Percentiles rank a stretch among this genome's conserved stretches.
Evolutionary conservation across 2,113 vertebrate genomes (phyloP).

Genomic region (Beaufortia kweichowensis): DNA sequence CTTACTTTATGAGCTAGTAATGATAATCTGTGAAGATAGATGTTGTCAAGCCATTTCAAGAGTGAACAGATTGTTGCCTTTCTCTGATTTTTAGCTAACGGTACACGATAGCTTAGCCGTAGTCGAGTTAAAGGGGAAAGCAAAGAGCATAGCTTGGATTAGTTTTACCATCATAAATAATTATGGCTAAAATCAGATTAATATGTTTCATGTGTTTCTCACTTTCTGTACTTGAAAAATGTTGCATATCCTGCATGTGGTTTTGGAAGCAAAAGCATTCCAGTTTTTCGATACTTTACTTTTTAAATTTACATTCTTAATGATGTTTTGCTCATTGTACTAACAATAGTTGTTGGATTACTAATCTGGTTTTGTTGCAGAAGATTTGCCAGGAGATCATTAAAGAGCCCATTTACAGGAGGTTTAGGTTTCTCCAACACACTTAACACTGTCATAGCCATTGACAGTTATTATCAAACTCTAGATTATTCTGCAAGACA

Average conservation of each 20-base stretch:
- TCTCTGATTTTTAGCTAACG: slow-evolving; percentile 13
- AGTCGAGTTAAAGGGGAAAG: background rate
- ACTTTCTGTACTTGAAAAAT: slow-evolving; percentile 34
- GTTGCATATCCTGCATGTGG: too few relatives aligned
- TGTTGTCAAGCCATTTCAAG: slow-evolving; percentile 38
- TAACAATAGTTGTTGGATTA: slow-evolving; percentile 55
- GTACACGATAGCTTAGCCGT: slow-evolving; percentile 11
- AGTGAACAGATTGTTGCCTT: slow-evolving; percentile 47
- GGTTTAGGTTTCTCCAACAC: slow-evolving; percentile 6
- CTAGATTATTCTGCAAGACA: slow-evolving; percentile 26
- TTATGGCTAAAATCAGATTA: too few relatives aligned
- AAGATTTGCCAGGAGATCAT: slow-evolving; percentile 26
- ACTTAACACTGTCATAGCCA: slow-evolving; percentile 39
- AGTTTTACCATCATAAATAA: too few relatives aligned
- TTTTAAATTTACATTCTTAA: slow-evolving; percentile 20
- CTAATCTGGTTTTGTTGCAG: slow-evolving; percentile 61
- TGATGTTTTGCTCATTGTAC: slow-evolving; percentile 13
- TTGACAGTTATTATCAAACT: slow-evolving; percentile 3
- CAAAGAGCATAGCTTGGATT: too few relatives aligned
- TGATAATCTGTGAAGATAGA: slow-evolving; percentile 17
- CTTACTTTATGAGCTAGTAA: slow-evolving; percentile 34
- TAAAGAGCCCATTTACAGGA: slow-evolving; percentile 8
- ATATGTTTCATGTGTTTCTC: too few relatives aligned
- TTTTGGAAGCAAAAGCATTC: too few relatives aligned
- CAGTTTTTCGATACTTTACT: slow-evolving; percentile 25